Evolutionary conservation across 1,140 invertebrate genomes (phyloP), one percentile per base, ranked within the genome.

Genomic region (Holotrichia oblita): DNA sequence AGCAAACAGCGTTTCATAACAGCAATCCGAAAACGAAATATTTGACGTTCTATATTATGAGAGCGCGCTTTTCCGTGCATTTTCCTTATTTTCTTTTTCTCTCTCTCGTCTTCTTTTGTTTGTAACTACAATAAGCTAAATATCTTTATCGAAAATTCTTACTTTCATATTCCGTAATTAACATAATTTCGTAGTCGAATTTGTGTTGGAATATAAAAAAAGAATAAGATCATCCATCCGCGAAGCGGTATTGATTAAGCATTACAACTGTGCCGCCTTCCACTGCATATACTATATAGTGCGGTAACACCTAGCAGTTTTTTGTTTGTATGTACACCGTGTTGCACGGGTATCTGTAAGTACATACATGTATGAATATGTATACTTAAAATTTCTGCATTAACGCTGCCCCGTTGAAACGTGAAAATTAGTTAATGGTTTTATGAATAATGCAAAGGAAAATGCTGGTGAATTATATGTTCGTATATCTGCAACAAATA

Each of bases 361-460:
- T 6, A 41, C 12, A 17, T 55, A 17, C 14, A 55, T 55, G 12
- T 55, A 17, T 6, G 48, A 55, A 17, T 55, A 55, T 55, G 48
- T 14, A 17, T 55, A n/a, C 14, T 55, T 14, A 55, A 14, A 24
- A 69, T 27, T 69, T 69, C 27, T 34, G 12, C 61, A 14, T 27
- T 69, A 69, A 22, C 61, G 61, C 10, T 9, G 0, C 20, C 12
- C 0, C 22, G 61, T 34, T 69, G 48, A 69, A 69, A 34, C 27
- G 61, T 34, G 22, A 69, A 69, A 69, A 69, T 69, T 69, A 69
- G 61, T 27, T 69, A 69, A 69, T 69, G 61, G 61, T 69, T 69
- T 64, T 69, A 69, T 69, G 61, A 69, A 69, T 69, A 69, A 69
- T 27, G 61, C 61, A 69, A 27, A 69, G 20, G 2, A 34, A 34